Conservation (phyloP, 2,113 vertebrate species). For the Apus apus region DNA sequence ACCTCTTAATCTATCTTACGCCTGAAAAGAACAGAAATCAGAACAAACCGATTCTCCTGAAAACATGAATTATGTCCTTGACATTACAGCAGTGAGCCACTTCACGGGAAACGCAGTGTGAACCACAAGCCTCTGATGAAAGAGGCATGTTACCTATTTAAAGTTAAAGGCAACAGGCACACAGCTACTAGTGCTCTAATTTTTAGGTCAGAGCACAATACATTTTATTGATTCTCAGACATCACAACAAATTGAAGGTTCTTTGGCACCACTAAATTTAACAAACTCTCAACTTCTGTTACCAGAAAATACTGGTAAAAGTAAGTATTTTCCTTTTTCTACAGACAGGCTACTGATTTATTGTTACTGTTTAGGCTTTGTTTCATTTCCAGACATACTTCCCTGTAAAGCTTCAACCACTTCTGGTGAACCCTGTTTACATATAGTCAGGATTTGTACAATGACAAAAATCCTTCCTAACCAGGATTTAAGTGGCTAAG, state of each 20-base stretch:
- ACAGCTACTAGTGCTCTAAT: accelerated
- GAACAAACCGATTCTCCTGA: neutral
- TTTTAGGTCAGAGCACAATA: neutral
- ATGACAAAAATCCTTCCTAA: neutral
- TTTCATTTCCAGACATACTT: neutral
- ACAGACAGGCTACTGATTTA: neutral
- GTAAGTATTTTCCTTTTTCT: neutral
- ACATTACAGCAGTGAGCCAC: neutral
- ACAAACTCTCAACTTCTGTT: neutral
- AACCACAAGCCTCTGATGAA: neutral
- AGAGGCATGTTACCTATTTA: neutral
- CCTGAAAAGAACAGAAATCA: neutral
- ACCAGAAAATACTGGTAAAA: neutral
- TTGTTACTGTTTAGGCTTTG: neutral
- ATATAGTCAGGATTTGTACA: neutral
- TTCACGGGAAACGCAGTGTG: accelerated
- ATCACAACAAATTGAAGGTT: neutral
- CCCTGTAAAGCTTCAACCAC: neutral
- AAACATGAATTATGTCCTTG: neutral
- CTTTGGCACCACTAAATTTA: neutral
- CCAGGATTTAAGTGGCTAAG: neutral
- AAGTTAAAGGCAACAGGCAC: neutral
- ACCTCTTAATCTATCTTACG: neutral
- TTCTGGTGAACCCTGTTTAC: neutral
- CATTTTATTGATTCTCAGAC: neutral